Conservation (phyloP, 2,888 invertebrate species). For the Drosophila borborema region DNA sequence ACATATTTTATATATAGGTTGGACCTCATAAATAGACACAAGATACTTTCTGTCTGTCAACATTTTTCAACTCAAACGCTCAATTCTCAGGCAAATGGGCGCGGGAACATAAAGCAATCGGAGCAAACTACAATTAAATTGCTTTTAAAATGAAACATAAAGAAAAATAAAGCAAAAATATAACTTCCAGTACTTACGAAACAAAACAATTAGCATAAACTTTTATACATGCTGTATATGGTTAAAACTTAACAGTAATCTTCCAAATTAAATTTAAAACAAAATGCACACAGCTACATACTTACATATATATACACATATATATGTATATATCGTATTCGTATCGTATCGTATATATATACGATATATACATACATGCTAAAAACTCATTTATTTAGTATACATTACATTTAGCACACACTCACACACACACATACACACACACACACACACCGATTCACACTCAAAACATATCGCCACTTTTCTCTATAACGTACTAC, state of each 20-base stretch:
- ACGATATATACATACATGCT: conserved; percentile 37
- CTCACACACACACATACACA: conserved; percentile 11
- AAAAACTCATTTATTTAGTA: conserved; percentile 38
- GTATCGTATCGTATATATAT: neutral
- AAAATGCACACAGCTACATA: conserved; percentile 43
- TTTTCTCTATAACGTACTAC: conserved; percentile 51
- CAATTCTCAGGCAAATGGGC: conserved; percentile 23
- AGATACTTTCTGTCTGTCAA: neutral
- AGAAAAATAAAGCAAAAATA: conserved; percentile 1
- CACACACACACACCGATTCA: conserved; percentile 15
- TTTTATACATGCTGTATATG: conserved; percentile 69
- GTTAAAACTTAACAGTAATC: conserved; percentile 69
- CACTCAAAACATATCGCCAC: conserved; percentile 68
- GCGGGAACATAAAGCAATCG: conserved; percentile 27
- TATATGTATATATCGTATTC: conserved; percentile 18
- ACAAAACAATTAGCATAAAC: conserved; percentile 33
- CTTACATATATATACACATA: conserved; percentile 30
- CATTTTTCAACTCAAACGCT: conserved; percentile 12
- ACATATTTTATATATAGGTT: neutral
- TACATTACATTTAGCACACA: conserved; percentile 31
- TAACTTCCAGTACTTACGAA: conserved; percentile 52
- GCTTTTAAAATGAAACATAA: conserved; percentile 7
- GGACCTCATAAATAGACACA: conserved; percentile 2
- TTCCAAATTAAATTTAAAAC: conserved; percentile 69
- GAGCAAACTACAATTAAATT: conserved; percentile 10